These are phyloP conservation scores for Paramisgurnus dabryanus DNA, from an alignment of 2,113 vertebrate genomes.

Conservation along the genomic window DNA sequence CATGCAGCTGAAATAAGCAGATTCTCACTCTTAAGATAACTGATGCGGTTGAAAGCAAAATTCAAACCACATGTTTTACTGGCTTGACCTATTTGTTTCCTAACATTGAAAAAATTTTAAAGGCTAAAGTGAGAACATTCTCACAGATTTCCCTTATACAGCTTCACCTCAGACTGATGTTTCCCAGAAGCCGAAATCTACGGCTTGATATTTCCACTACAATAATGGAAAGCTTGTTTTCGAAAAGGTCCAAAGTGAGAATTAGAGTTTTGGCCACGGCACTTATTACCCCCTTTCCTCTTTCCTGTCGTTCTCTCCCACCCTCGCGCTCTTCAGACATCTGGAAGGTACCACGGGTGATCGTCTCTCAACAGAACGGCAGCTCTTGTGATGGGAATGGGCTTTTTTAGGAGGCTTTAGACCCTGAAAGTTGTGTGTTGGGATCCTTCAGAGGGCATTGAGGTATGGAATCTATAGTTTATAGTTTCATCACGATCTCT, in stretches of 20 bases:
- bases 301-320: constrained; percentile 31
- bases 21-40: neutral
- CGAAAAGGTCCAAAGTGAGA: constrained; percentile 4
- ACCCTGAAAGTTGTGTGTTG: neutral
- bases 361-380: constrained; percentile 55
- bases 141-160: neutral
- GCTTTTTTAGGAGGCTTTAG: constrained; percentile 13
- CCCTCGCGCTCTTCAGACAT: constrained; percentile 73
- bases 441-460: neutral
- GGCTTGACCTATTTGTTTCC: constrained; percentile 14
- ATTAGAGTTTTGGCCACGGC: constrained; percentile 62
- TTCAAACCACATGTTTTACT: constrained; percentile 23
- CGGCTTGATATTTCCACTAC: constrained; percentile 28
- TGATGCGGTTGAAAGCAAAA: neutral
- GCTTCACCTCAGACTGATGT: neutral
- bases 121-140: neutral
- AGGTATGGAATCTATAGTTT: constrained; percentile 14
- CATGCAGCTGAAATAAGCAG: too few species aligned
- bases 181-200: constrained; percentile 1
- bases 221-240: constrained; percentile 38
- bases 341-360: constrained; percentile 80
- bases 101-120: neutral
- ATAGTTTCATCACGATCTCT: neutral
- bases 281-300: constrained; percentile 53
- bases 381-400: constrained; percentile 1